Evolutionary conservation across 2,888 invertebrate species (phyloP), one percentile per base, ranked within the genome.

Genomic region (Pteria penguin): DNA sequence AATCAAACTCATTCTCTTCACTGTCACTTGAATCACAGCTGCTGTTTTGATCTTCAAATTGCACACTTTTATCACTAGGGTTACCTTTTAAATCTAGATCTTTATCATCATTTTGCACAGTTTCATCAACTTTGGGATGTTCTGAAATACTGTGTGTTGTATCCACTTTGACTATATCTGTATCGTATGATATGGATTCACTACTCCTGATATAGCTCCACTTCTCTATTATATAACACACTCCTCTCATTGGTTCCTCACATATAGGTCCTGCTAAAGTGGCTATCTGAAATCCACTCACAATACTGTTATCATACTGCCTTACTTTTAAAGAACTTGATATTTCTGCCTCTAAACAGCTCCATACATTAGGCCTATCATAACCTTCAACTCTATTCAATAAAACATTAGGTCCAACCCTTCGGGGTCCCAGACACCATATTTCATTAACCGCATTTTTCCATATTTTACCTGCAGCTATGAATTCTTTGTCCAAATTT

Each of bases 241-340:
- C 97, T 1, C 98, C 98, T 93, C 96, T 96, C 95, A 99, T 95
- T 1, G 98, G 98, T 90, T 99, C 99, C 87, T 98, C 98, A 92
- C 99, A 99, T 60, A 99, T 92, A 0, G 99, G 99, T 0, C 99
- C 99, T 57, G 97, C 95, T 70, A 96, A 92, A 31, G 97, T 95
- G 4, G 96, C 96, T 92, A 97, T 92, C 82, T 92, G 91, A 80
- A 93, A 92, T 4, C 92, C 92, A 80, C 86, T 88, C 4, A 91
- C 78, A 72, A 92, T 84, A 75, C 90, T 87, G 89, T 95, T 95
- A 87, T 96, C 96, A 90, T 91, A 92, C 14, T 86, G 86, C 57
- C 89, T 77, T 1, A 26, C 45, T 18, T 60, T 67, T 4, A 14
- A 61, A 2, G 18, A 33, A 26, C 29, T 31, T 4, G 66, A 32